Base-by-base conservation (phyloP, 1,140 invertebrate species). In the Drosophila nannoptera region DNA sequence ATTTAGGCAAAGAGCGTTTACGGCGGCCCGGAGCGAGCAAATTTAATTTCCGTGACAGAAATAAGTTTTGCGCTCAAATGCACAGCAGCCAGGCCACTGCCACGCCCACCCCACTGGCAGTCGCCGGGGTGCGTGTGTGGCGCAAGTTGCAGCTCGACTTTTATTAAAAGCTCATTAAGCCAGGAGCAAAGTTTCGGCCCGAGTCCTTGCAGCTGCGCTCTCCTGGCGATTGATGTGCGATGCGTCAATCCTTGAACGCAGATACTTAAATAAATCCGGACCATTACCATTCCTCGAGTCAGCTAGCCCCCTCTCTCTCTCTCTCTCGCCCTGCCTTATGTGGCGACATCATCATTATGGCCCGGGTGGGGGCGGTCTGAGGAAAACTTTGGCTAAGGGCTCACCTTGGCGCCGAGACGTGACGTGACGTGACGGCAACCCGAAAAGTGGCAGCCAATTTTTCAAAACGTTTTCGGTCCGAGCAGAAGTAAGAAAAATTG, bases 1-100 rank as follows among this genome's bases (percentile, higher is more conserved):
- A 87, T 86, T 86, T 86, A 86, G 81, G 82, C 82, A 86, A 84
- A 86, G 77, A 77, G 74, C 77, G 63, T 55, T 42, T 53, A 56
- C 1, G 40, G 52, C 66, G 75, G 71, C 67, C 68, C 66, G 69
- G 45, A 82, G 78, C 71, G 65, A 86, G 82, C 82, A 86, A 86
- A 86, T 86, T 86, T 86, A 86, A 86, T 86, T 86, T 86, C 81
- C 81, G 81, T 86, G 81, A 86, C 81, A 86, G 81, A 86, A 86
- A 86, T 86, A 86, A 86, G 81, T 86, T 86, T 86, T 86, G 78
- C 81, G 81, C 81, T 86, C 75, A 86, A 86, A 86, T 87, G 81
- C 82, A 86, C 81, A 83, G 55, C 61, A 63, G 60, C 35, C 36
- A 38, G n/a, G 56, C 16, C 38, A 9, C 36, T 8, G 5, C 36